Evolutionary conservation across 2,888 invertebrate species (phyloP).

Genomic region (Sinotaia quadrata): DNA sequence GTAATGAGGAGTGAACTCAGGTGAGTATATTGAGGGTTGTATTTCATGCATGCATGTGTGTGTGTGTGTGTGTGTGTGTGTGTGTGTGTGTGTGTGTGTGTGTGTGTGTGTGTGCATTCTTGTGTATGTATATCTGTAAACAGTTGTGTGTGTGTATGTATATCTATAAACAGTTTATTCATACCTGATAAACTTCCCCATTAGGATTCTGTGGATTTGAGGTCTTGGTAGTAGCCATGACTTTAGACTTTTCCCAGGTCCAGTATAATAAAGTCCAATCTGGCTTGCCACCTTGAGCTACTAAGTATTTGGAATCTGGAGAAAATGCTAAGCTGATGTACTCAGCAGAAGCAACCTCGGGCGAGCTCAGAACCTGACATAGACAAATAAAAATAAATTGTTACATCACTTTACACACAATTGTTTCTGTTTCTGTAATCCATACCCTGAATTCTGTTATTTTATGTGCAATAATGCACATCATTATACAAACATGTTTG

Average conservation of each 20-base stretch:
- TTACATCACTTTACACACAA: too few relatives aligned
- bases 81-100: background rate
- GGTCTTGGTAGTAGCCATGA: slow-evolving; percentile 83
- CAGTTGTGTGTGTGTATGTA: too few relatives aligned
- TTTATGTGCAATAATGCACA: too few relatives aligned
- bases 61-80: slow-evolving; percentile 2
- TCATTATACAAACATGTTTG: too few relatives aligned
- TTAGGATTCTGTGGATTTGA: slow-evolving; percentile 72
- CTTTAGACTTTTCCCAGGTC: slow-evolving; percentile 86
- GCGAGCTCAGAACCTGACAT: slow-evolving; percentile 63
- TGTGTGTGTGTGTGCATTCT: too few relatives aligned
- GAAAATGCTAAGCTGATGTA: slow-evolving; percentile 85
- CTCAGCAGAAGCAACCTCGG: slow-evolving; percentile 75
- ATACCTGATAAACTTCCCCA: slow-evolving; percentile 78
- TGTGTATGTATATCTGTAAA: too few relatives aligned
- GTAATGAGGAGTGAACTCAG: too few relatives aligned
- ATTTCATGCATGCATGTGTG: background rate
- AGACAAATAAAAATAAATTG: too few relatives aligned
- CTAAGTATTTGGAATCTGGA: slow-evolving; percentile 85
- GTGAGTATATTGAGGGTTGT: background rate
- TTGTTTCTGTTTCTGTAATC: too few relatives aligned
- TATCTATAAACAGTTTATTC: too few relatives aligned
- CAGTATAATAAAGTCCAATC: slow-evolving; percentile 87
- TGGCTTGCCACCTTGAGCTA: slow-evolving; percentile 86
- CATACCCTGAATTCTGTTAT: too few relatives aligned